Base-by-base conservation (phyloP, 2,888 invertebrate species). In the Neocrepidodera transversa region DNA sequence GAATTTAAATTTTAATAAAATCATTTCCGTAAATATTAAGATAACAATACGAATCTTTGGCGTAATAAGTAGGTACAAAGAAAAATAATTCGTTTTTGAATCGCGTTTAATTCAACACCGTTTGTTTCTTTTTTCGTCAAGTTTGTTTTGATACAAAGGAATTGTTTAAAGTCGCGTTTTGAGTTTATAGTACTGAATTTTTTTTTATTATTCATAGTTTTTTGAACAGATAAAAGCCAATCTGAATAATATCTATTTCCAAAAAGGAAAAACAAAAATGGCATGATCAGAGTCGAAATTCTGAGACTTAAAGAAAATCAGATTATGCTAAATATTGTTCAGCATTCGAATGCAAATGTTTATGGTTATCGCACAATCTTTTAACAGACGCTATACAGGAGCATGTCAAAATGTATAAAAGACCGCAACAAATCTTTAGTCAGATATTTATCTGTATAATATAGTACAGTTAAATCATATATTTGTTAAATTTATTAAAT, bases 1-100 rank as follows among this genome's bases (percentile, higher is more conserved):
- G 18, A 16, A 42, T 42, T 42, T 30, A 30, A 52, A 52, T 28
- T 52, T 53, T 53, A 43, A 53, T 53, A 43, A 42, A 43, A 53
- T 53, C 43, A 43, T 42, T 53, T 53, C 52, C 13, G 52, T 18
- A 43, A 36, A 53, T 20, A 52, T 42, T 42, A 52, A 52, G 38
- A 36, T 10, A 51, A 11, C 10, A 7, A 23, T 16, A 16, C 17
- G 30, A 40, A 52, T 52, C 23, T 52, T 52, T 52, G 28, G 30
- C 42, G 30, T 42, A 4, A n/a, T 23, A 26, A 50, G 17, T 6
- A 36, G 14, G 2, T 13, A 6, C 49, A 50, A 50, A 49, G 49
- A 2, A n/a, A 23, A 23, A 23, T 11, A 6, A 14, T 16, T 16
- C 16, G 16, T 36, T 32, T 32, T 32, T 11, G 32, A 32, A 11